A percentile compares a stretch with the other conserved stretches of the same genome.
phyloP scores from a whole-genome alignment of 2,797 vertebrate genomes.

The Bradypodion pumilum region DNA sequence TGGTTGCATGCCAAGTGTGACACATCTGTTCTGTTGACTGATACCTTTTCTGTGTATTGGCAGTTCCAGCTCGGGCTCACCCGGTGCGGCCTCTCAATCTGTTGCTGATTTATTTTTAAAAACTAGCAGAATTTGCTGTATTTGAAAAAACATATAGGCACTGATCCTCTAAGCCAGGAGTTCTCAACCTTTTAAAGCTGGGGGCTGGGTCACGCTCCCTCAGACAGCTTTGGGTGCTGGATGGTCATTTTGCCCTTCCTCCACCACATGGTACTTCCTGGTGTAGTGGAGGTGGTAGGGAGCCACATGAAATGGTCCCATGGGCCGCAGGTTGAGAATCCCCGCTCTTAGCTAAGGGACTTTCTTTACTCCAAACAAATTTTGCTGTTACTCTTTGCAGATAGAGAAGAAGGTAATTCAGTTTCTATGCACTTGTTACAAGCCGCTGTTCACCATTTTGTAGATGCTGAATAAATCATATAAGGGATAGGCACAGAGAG shows the following conservation, averaged over 20 bases:
- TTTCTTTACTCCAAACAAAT: not conserved
- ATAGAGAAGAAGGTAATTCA: not conserved
- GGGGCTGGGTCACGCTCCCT: no score
- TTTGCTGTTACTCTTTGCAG: not conserved
- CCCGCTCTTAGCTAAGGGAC: no score
- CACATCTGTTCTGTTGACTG: conserved; percentile 40
- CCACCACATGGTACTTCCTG: no score
- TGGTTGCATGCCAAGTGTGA: conserved; percentile 7
- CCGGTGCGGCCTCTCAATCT: conserved; percentile 40
- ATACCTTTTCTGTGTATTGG: conserved; percentile 43
- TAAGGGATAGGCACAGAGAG: not conserved
- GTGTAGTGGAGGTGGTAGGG: no score
- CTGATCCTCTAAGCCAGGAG: not conserved
- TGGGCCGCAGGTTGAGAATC: no score
- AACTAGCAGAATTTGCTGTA: not conserved
- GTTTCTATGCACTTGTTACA: not conserved
- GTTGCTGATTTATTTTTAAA: conserved; percentile 26
- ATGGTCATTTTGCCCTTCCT: no score
- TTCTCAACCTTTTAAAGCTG: no score
- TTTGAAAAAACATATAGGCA: not conserved
- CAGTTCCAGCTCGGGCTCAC: conserved; percentile 42
- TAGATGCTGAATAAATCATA: not conserved
- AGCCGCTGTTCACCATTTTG: not conserved
- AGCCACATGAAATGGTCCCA: no score
- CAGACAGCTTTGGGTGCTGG: no score